Conservation (phyloP, 2,888 invertebrate genomes). For the Leistus spinibarbis region DNA sequence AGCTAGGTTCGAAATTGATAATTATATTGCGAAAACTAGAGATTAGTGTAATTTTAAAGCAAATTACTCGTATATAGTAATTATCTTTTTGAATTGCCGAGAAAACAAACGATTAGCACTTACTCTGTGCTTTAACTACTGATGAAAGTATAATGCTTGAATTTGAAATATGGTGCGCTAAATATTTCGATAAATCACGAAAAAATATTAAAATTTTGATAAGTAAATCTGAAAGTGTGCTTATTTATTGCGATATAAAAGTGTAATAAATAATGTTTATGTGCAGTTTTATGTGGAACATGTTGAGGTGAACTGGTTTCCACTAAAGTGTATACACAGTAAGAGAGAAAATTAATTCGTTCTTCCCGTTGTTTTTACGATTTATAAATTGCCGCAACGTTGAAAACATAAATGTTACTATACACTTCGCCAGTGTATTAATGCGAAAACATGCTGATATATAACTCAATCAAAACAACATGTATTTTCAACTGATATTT, state of each 20-base stretch:
- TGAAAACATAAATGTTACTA: neutral
- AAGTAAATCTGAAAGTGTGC: neutral
- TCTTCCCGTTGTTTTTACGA: neutral
- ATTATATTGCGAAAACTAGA: no score
- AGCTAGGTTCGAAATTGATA: no score
- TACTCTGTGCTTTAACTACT: no score
- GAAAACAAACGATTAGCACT: no score
- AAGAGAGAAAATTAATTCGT: neutral
- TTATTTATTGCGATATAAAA: neutral
- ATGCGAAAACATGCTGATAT: neutral
- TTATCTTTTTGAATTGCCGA: no score
- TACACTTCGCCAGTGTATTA: neutral
- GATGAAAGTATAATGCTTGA: no score
- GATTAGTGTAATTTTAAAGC: no score
- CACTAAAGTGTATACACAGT: neutral
- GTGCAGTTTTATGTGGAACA: neutral
- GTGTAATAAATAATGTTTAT: neutral
- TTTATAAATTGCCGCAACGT: neutral
- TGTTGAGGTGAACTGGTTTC: neutral
- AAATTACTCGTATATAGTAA: no score
- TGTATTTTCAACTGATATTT: neutral
- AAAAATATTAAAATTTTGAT: neutral
- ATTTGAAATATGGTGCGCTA: no score
- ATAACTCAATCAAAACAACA: neutral
- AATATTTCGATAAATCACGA: no score